Evolutionary conservation across 2,113 vertebrate genomes (phyloP).

Genomic region (Cnemophilus loriae): DNA sequence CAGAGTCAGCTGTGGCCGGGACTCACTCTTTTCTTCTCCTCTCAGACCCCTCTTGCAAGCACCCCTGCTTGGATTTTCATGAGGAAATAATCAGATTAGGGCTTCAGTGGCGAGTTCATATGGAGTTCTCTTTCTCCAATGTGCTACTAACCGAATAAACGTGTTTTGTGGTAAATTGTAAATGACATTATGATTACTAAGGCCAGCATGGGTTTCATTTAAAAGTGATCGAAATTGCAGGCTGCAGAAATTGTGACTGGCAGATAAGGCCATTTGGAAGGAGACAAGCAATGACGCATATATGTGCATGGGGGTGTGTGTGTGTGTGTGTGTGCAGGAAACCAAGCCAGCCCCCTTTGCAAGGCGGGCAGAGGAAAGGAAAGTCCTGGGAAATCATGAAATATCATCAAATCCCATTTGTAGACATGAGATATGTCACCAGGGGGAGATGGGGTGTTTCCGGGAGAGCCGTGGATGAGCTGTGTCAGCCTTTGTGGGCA

Average conservation of each 20-base stretch:
- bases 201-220: constrained; percentile 84
- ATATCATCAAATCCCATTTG: neutral
- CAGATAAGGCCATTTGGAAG: constrained; percentile 69
- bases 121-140: constrained; percentile 81
- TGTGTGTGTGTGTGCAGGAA: neutral
- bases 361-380: neutral
- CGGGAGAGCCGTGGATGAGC: neutral
- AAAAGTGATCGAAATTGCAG: constrained; percentile 80
- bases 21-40: constrained; percentile 56
- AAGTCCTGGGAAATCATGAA: neutral
- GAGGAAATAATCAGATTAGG: constrained; percentile 88
- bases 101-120: constrained; percentile 81
- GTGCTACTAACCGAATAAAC: constrained; percentile 84
- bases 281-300: neutral
- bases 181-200: constrained; percentile 85
- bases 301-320: neutral
- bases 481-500: neutral
- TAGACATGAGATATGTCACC: neutral
- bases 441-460: neutral
- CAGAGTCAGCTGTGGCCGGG: constrained; percentile 79
- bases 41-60: constrained; percentile 75
- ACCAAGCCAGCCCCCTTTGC: neutral
- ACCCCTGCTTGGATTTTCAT: constrained; percentile 84
- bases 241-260: constrained; percentile 78
- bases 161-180: constrained; percentile 84